Evolutionary conservation across 2,888 invertebrate genomes (phyloP).

Genomic region (Ormia ochracea): DNA sequence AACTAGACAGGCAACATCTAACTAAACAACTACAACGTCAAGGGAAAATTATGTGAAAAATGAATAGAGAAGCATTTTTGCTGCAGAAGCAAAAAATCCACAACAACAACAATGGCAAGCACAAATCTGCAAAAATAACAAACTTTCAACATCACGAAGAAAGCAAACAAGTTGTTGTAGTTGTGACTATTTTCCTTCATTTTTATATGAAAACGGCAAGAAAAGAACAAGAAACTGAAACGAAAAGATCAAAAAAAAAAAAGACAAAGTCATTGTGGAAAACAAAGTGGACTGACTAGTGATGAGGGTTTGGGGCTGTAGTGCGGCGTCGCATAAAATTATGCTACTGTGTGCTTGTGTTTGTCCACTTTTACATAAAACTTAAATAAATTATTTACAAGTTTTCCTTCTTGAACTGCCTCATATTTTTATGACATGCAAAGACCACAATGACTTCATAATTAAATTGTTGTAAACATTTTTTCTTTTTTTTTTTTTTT

Average conservation of each 20-base stretch:
- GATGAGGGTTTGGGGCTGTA: not conserved
- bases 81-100: slow-evolving; percentile 36
- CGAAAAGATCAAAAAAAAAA: not conserved
- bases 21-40: slow-evolving; percentile 23
- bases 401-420: slow-evolving; percentile 43
- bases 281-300: slow-evolving; percentile 1
- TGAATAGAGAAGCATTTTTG: not conserved
- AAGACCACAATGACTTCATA: slow-evolving; percentile 53
- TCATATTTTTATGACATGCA: slow-evolving; percentile 56
- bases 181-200: not conserved
- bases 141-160: slow-evolving; percentile 46
- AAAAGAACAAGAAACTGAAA: slow-evolving; percentile 32
- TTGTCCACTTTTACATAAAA: not conserved
- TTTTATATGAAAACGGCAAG: slow-evolving; percentile 18
- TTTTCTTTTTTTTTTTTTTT: not conserved
- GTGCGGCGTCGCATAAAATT: not conserved
- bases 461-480: slow-evolving; percentile 49
- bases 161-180: slow-evolving; percentile 51
- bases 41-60: not conserved
- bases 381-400: slow-evolving; percentile 46
- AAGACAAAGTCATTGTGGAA: slow-evolving; percentile 16
- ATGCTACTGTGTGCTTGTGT: not conserved
- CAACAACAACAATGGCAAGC: slow-evolving; percentile 8
- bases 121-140: slow-evolving; percentile 14
- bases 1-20: slow-evolving; percentile 5